These are phyloP conservation scores for Acanthurus tractus DNA, from an alignment of 2,797 vertebrate genomes.

Conservation along the genomic window DNA sequence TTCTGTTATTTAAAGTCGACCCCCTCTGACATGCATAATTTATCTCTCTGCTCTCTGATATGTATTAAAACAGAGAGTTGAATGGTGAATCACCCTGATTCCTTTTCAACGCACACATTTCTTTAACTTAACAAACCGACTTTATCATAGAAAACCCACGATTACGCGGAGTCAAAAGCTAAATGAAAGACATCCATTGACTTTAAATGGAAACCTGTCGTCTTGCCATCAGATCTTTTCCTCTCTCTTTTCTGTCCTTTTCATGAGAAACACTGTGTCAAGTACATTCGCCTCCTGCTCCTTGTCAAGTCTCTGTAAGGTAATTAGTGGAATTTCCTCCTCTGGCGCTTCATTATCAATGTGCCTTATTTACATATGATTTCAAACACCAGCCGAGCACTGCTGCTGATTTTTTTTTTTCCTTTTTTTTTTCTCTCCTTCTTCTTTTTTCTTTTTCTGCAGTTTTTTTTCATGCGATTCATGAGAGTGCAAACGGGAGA, in stretches of 20 bases:
- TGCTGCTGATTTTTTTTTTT: slow-evolving; percentile 58
- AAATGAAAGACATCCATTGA: slow-evolving; percentile 71
- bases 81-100: slow-evolving; percentile 74
- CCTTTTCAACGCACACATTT: slow-evolving; percentile 62
- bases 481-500: slow-evolving; percentile 63
- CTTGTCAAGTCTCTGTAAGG: slow-evolving; percentile 74
- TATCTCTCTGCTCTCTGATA: slow-evolving; percentile 50
- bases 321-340: slow-evolving; percentile 85
- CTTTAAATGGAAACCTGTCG: slow-evolving; percentile 78
- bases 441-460: slow-evolving; percentile 20
- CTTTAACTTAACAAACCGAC: slow-evolving; percentile 61
- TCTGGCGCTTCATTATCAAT: slow-evolving; percentile 78
- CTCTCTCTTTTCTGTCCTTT: slow-evolving; percentile 69
- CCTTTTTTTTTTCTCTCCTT: background rate
- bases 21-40: slow-evolving; percentile 46
- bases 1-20: slow-evolving; percentile 27
- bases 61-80: slow-evolving; percentile 49
- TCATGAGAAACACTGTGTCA: slow-evolving; percentile 55
- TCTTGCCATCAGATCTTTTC: slow-evolving; percentile 79
- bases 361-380: slow-evolving; percentile 84
- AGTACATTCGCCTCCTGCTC: slow-evolving; percentile 78
- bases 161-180: slow-evolving; percentile 55
- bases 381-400: slow-evolving; percentile 78
- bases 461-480: slow-evolving; percentile 63
- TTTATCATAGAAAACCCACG: slow-evolving; percentile 45